A percentile compares a stretch with the other conserved stretches of the same genome.
Conservation (phyloP, 2,113 vertebrate genomes). For the Butastur rufipennis region DNA sequence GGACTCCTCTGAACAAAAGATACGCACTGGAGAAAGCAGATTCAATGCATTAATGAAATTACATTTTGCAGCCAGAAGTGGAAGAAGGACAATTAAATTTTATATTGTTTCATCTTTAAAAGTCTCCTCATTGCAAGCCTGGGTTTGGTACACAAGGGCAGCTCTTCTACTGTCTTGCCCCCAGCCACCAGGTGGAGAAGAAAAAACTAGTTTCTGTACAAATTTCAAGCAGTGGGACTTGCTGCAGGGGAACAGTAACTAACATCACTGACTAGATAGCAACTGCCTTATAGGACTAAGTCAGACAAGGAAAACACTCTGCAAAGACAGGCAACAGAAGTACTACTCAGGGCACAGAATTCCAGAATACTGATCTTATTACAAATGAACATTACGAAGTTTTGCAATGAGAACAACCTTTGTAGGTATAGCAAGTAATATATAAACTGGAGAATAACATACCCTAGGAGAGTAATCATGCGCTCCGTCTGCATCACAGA, state of each 20-base stretch:
- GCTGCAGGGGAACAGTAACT: neutral
- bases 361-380: neutral
- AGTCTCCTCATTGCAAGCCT: constrained; percentile 1
- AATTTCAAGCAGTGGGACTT: neutral
- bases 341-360: neutral
- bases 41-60: constrained; percentile 48
- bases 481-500: neutral
- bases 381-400: neutral
- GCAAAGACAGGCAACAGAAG: neutral
- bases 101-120: neutral
- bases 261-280: neutral
- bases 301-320: neutral
- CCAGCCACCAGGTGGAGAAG: neutral
- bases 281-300: neutral
- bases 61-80: constrained; percentile 26
- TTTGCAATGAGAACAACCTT: neutral
- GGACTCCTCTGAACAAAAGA: neutral
- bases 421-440: neutral
- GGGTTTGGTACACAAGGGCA: neutral
- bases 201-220: neutral
- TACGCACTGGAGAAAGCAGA: neutral
- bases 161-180: neutral
- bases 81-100: constrained; percentile 29
- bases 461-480: neutral
- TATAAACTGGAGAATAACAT: neutral